Conservation (phyloP, 2,797 vertebrate species). For the Rhinophrynus dorsalis region DNA sequence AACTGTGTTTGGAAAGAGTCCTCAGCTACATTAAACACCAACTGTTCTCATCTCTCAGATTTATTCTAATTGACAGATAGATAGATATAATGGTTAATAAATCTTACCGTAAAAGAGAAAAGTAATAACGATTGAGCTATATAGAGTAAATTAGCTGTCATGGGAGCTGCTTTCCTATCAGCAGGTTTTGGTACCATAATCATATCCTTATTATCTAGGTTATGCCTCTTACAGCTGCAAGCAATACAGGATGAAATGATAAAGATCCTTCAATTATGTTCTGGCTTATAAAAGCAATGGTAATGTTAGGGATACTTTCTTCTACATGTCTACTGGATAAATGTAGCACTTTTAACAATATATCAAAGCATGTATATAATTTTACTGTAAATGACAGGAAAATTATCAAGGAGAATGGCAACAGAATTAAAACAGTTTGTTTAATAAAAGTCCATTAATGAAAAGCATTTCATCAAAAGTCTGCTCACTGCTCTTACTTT, state of each 20-base stretch:
- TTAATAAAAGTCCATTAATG: constrained; percentile 49
- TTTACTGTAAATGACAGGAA: constrained; percentile 43
- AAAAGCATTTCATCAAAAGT: constrained; percentile 31
- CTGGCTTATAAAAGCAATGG: constrained; percentile 42
- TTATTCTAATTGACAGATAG: constrained; percentile 49
- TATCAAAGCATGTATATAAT: constrained; percentile 16
- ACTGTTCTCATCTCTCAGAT: neutral
- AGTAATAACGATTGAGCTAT: constrained; percentile 52
- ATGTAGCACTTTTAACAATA: constrained; percentile 8
- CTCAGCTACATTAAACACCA: neutral
- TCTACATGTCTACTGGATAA: constrained; percentile 48
- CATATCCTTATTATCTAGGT: constrained; percentile 62
- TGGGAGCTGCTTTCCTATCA: constrained; percentile 55
- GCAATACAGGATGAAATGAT: constrained; percentile 49
- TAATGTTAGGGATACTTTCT: constrained; percentile 48
- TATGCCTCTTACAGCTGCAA: constrained; percentile 58
- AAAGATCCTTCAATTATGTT: constrained; percentile 56
- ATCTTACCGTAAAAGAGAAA: constrained; percentile 49
- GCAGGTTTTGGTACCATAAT: constrained; percentile 58
- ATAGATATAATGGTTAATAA: constrained; percentile 40
- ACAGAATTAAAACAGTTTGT: constrained; percentile 11
- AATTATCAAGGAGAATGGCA: constrained; percentile 48
- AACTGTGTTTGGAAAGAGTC: neutral
- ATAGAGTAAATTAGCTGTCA: constrained; percentile 58
- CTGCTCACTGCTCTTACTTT: constrained; percentile 29